Conservation (phyloP, 2,888 invertebrate species). For the Cinara cedri region DNA sequence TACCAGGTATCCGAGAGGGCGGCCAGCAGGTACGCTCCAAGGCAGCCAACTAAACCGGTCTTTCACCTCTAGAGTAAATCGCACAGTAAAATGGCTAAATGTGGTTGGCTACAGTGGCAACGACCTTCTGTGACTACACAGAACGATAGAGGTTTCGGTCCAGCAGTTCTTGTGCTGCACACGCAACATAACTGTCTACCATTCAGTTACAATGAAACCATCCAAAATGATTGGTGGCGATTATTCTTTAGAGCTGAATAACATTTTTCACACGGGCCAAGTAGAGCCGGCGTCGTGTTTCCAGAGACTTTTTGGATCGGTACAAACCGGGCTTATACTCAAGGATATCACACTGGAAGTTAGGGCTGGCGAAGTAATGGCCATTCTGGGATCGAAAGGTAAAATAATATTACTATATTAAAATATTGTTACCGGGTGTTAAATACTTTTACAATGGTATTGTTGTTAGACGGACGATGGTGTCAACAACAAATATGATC, state of each 20-base stretch:
- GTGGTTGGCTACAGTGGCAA: conserved; percentile 54
- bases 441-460: not conserved
- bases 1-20: conserved; percentile 43
- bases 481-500: too few species aligned
- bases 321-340: conserved; percentile 83
- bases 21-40: conserved; percentile 37
- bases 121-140: conserved; percentile 44
- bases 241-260: conserved; percentile 84
- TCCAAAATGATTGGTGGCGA: conserved; percentile 70
- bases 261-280: conserved; percentile 88
- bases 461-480: too few species aligned
- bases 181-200: conserved; percentile 28
- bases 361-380: conserved; percentile 90
- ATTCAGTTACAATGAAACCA: conserved; percentile 53
- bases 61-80: conserved; percentile 22
- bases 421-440: not conserved
- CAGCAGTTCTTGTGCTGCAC: conserved; percentile 52
- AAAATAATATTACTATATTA: conserved; percentile 52
- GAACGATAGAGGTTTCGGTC: conserved; percentile 44
- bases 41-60: conserved; percentile 56
- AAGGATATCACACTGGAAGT: conserved; percentile 92
- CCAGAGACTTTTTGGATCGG: conserved; percentile 76
- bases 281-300: conserved; percentile 81
- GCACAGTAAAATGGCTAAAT: conserved; percentile 7
- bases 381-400: conserved; percentile 92